Evolutionary conservation across 2,888 invertebrate genomes (phyloP).

Genomic region (Cerastoderma edule): DNA sequence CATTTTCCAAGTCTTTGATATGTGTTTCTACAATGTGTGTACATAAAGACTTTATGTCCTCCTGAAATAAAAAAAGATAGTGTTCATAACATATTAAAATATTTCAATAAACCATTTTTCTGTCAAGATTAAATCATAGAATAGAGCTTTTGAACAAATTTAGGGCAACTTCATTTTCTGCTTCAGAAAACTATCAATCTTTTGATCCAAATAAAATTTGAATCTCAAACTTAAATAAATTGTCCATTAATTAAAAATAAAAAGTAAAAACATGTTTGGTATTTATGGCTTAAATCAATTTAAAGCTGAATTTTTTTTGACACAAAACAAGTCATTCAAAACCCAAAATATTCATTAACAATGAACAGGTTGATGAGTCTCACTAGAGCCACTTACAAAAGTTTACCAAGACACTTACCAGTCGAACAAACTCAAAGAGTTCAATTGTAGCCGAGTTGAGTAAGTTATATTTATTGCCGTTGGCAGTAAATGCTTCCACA

Average conservation of each 20-base stretch:
- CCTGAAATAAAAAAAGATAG: conserved; percentile 81
- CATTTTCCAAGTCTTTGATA: conserved; percentile 95
- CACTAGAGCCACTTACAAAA: too few relatives aligned
- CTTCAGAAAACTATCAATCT: too few relatives aligned
- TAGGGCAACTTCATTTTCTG: too few relatives aligned
- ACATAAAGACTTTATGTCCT: conserved; percentile 85
- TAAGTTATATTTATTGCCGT: conserved; percentile 99
- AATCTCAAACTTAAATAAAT: too few relatives aligned
- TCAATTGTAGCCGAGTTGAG: conserved; percentile 99
- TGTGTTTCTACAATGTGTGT: conserved; percentile 98
- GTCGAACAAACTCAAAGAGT: conserved; percentile 99
- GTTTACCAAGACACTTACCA: conserved; percentile 86
- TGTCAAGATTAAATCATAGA: neutral
- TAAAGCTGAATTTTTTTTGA: too few relatives aligned
- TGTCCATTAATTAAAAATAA: too few relatives aligned
- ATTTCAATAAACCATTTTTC: neutral
- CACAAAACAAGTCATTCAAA: too few relatives aligned
- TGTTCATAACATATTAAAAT: neutral
- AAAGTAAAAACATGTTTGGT: too few relatives aligned
- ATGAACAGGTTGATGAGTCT: too few relatives aligned
- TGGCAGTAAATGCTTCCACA: conserved; percentile 97
- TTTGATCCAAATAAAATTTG: too few relatives aligned
- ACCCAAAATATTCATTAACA: too few relatives aligned
- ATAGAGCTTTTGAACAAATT: neutral
- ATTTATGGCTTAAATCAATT: too few relatives aligned